Evolutionary conservation across 2,888 invertebrate genomes (phyloP), one percentile per base, ranked within the genome.

Genomic region (Drosophila pegasa): DNA sequence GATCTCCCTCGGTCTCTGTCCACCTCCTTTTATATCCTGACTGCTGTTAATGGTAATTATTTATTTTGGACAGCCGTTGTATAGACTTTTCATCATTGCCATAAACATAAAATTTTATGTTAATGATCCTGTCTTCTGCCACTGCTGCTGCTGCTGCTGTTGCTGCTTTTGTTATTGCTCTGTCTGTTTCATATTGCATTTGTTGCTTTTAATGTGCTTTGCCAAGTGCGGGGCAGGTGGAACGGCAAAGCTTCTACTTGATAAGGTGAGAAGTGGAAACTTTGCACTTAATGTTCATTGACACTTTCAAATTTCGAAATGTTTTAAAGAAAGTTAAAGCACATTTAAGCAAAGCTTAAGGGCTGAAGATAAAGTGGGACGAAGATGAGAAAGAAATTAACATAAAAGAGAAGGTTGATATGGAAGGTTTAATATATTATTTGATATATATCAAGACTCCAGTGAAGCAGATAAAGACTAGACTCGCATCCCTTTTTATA

Each of bases 61-160:
- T 81, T 88, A 88, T 84, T 85, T 88, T 80, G 65, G 62, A 75
- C 80, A 78, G 87, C 87, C 71, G 87, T 73, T 73, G 66, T 78
- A 60, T 81, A 82, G 77, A 77, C 80, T 80, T 82, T 80, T 80
- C 81, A 83, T 83, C 84, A 81, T 67, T 54, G 75, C 80, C 62
- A 88, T 86, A 81, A 86, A 75, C 85, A 84, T 86, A 78, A 88
- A 88, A 88, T 86, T 88, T 88, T 81, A 86, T 82, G 84, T 75
- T 86, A 79, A 88, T 87, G 74, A 64, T 67, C 48, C 66, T 69
- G 61, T 75, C 71, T 77, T 66, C 63, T 71, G 60, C 20, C 22
- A n/a, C 2, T 48, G 31, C 31, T 64, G 65, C 63, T 71, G 60
- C 20, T 33, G 22, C 2, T 48, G 31, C 31, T 64, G 65, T 18